Base-by-base conservation (phyloP, 2,888 invertebrate genomes). In the Apodemia hepburni region DNA sequence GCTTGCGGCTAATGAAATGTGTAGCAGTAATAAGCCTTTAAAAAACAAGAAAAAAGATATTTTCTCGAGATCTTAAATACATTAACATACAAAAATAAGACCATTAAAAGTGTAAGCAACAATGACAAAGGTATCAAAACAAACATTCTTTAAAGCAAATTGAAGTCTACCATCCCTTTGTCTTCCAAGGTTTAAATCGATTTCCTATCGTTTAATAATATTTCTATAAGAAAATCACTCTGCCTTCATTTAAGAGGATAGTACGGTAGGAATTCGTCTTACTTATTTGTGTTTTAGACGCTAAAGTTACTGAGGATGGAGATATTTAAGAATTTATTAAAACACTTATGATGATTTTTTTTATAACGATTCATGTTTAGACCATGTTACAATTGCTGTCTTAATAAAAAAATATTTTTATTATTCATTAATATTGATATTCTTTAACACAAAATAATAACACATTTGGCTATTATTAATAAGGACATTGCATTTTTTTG, bases 191-290 rank as follows among this genome's bases (percentile, higher is more conserved):
- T 75, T 75, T 75, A 78, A 80, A 87, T 86, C 87, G 82, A 87
- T 84, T 75, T 75, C 71, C 75, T 73, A 75, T 78, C 82, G 79
- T 82, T 82, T 78, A 81, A 85, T 85, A 84, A 82, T 85, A 84
- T 84, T 87, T 81, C 82, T 77, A 78, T 82, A 70, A 80, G 83
- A 81, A 78, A 79, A 81, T 82, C 77, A 78, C 79, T 80, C 77
- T 70, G 74, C 69, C 66, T 68, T 62, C 69, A 68, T 68, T 68
- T 68, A 66, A 68, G 59, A 60, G n/a, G 45, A 45, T 45, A 45
- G 45, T 45, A n/a, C n/a, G 15, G 45, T n/a, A n/a, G 7, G 7
- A 45, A 45, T 45, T 7, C 7, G n/a, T 45, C 15, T 5, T 0
- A n/a, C 0, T n/a, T 45, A 7, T 45, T 45, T n/a, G 4, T n/a